These are phyloP conservation scores for Phenganax marumi DNA, from an alignment of 92 coral and sea anemone species.

Conservation along the genomic window DNA sequence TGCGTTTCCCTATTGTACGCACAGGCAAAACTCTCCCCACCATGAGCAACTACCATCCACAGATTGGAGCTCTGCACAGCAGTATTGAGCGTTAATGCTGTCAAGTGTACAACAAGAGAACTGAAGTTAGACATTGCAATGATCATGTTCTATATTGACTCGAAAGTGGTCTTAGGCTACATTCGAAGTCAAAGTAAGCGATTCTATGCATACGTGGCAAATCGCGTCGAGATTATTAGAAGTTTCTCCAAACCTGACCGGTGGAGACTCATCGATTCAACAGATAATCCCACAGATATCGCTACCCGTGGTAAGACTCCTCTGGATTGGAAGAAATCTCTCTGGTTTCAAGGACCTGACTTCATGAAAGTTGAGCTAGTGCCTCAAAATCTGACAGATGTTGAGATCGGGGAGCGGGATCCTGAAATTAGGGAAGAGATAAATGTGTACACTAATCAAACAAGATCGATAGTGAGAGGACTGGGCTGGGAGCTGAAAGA, in stretches of 20 bases:
- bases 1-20: conserved; percentile 46
- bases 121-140: conserved; percentile 32
- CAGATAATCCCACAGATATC: conserved; percentile 42
- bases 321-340: conserved; percentile 12
- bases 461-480: background rate
- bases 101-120: conserved; percentile 31
- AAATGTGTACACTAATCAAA: background rate
- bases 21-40: conserved; percentile 49
- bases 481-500: conserved; percentile 1
- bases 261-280: conserved; percentile 41
- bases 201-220: conserved; percentile 48
- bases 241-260: conserved; percentile 42
- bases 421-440: conserved; percentile 51
- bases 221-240: conserved; percentile 43
- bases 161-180: conserved; percentile 49
- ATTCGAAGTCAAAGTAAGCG: conserved; percentile 40
- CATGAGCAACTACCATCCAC: conserved; percentile 36
- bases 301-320: conserved; percentile 39
- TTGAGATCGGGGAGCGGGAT: conserved; percentile 30
- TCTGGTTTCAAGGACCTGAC: conserved; percentile 53
- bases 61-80: conserved; percentile 53
- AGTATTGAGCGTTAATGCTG: conserved; percentile 44
- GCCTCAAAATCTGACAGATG: background rate
- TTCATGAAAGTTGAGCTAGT: conserved; percentile 18
- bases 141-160: conserved; percentile 44